Evolutionary conservation across 2,113 vertebrate genomes (phyloP).

Genomic region (Sander lucioperca): DNA sequence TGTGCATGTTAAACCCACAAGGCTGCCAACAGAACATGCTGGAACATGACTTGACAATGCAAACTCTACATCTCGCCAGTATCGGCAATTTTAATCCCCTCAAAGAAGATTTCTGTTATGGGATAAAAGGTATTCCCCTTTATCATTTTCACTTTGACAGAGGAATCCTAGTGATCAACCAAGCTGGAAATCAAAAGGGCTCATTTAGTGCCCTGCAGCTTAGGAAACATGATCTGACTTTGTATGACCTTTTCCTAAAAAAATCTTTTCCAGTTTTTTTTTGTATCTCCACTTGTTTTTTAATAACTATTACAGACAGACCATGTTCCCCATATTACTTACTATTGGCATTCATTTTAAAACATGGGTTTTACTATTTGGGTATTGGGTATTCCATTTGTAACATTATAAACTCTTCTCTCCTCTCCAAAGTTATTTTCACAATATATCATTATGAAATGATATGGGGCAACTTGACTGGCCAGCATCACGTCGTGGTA

Average conservation of each 20-base stretch:
- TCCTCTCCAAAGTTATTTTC: not conserved
- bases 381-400: not conserved
- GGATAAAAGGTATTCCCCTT: constrained; percentile 14
- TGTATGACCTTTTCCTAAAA: not conserved
- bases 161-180: not conserved
- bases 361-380: not conserved
- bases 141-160: constrained; percentile 5
- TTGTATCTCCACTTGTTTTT: not conserved
- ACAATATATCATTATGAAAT: constrained; percentile 1
- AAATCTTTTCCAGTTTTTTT: not conserved
- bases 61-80: constrained; percentile 9
- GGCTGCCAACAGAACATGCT: constrained; percentile 50
- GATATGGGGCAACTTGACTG: not conserved
- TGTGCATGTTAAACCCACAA: constrained; percentile 23
- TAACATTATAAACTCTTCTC: not conserved
- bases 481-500: not conserved
- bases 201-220: constrained; percentile 7
- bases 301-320: not conserved
- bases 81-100: constrained; percentile 14
- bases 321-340: not conserved
- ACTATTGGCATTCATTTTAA: not conserved
- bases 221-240: not conserved
- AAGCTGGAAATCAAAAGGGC: not conserved
- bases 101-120: constrained; percentile 10
- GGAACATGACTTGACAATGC: constrained; percentile 45